These are phyloP conservation scores for Brachylomia viminalis DNA, from an alignment of 2,888 invertebrate species.

Conservation along the genomic window DNA sequence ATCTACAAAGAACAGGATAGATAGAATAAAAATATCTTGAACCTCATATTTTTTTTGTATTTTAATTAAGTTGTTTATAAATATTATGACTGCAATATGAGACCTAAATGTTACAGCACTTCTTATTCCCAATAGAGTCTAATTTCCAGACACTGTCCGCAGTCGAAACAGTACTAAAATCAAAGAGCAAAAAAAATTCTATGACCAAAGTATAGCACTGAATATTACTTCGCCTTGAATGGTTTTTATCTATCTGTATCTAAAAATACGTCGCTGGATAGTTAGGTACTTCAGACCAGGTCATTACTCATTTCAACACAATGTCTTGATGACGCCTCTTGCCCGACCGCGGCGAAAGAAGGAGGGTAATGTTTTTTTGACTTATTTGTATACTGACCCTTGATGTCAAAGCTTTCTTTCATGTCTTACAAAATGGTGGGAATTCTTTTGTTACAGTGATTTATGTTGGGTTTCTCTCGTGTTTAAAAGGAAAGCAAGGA, in stretches of 20 bases:
- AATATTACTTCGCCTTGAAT: conserved; percentile 11
- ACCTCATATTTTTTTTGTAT: neutral
- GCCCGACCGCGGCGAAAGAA: conserved; percentile 37
- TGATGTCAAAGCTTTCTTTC: conserved; percentile 55
- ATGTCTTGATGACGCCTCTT: conserved; percentile 45
- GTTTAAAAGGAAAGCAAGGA: conserved; percentile 29
- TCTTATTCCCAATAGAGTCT: neutral
- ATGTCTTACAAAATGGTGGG: conserved; percentile 46
- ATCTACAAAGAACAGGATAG: neutral
- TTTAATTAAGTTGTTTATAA: neutral
- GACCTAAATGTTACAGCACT: conserved; percentile 8
- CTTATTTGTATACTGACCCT: conserved; percentile 61
- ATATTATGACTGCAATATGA: neutral
- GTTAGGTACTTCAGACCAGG: conserved; percentile 17
- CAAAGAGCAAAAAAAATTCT: conserved; percentile 28
- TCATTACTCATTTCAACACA: conserved; percentile 62
- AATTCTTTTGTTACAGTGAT: conserved; percentile 50
- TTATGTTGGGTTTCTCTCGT: conserved; percentile 47
- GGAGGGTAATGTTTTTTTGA: conserved; percentile 60
- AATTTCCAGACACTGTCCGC: conserved; percentile 7
- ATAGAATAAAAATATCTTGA: no score
- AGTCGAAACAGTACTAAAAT: conserved; percentile 31
- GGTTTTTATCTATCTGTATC: conserved; percentile 29
- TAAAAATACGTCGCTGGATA: conserved; percentile 41
- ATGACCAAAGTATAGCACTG: conserved; percentile 25